phyloP scores from a whole-genome alignment of 2,888 invertebrate species.

The Eristalinus aeneus region DNA sequence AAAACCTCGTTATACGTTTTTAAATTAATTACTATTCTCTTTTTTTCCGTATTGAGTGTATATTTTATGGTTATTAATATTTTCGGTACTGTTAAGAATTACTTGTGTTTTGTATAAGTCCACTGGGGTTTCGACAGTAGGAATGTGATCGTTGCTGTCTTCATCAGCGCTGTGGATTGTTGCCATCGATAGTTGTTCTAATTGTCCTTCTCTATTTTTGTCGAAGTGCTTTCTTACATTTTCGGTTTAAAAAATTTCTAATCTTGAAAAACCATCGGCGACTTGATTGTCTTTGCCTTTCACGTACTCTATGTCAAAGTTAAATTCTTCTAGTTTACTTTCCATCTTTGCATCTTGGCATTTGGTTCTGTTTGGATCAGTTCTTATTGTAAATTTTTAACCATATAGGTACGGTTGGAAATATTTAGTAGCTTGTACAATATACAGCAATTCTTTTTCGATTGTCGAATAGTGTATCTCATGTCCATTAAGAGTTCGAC shows the following conservation, averaged over 20 bases:
- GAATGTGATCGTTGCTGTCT: constrained; percentile 13
- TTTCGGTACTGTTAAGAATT: constrained; percentile 27
- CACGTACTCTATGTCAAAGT: constrained; percentile 36
- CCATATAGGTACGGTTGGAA: constrained; percentile 30
- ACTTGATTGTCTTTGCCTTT: constrained; percentile 51
- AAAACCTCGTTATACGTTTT: too few relatives aligned
- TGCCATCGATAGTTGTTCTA: constrained; percentile 10
- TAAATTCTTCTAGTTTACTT: constrained; percentile 41
- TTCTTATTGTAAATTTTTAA: constrained; percentile 19
- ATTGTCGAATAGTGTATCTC: constrained; percentile 6
- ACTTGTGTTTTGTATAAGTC: constrained; percentile 40
- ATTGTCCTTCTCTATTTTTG: background rate
- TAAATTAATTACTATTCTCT: too few relatives aligned
- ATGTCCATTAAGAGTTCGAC: constrained; percentile 17
- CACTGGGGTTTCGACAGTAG: background rate
- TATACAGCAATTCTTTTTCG: constrained; percentile 29
- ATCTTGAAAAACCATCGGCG: constrained; percentile 45
- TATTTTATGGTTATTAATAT: too few relatives aligned
- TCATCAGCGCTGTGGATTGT: constrained; percentile 24
- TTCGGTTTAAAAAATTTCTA: constrained; percentile 22
- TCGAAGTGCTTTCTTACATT: background rate
- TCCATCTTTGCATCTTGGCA: constrained; percentile 76
- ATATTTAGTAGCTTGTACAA: constrained; percentile 10
- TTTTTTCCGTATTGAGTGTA: too few relatives aligned
- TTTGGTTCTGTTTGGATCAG: constrained; percentile 75